Base-by-base conservation (phyloP, 1,140 invertebrate genomes). In the Danaus plexippus region DNA sequence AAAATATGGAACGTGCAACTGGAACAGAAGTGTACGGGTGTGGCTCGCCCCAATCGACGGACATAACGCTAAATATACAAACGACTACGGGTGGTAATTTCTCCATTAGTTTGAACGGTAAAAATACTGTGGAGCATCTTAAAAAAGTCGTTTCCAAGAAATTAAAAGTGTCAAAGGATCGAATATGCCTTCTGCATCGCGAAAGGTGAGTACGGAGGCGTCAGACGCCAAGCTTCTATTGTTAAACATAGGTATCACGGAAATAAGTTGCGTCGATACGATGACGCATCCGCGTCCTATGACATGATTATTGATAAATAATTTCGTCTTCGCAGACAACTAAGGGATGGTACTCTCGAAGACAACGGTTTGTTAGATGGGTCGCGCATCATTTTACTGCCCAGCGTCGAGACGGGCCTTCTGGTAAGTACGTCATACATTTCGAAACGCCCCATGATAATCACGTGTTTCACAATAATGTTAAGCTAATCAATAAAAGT, bases 21-120 rank as follows among this genome's bases (percentile, higher is more conserved):
- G 84, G 82, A 76, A 85, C 84, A 75, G 85, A 87, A 72, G 80
- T 84, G 63, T 87, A 81, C 80, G 91, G 91, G 90, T 92, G 91
- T 91, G 91, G 91, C 90, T 90, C 87, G 77, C 77, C 81, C 67
- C 88, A 89, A 70, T 87, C 89, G 71, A 89, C 90, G 66, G 88
- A 90, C 81, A 94, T 94, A 85, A 94, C 92, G 76, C 90, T 95
- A 73, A 93, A 92, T 88, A 93, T 95, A 76, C 93, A 92, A 73
- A 96, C 95, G 64, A 97, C 95, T 53, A 97, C 95, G 58, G 96
- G 96, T 71, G 95, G 95, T 72, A 94, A 94, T 75, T 96, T 97
- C 84, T 92, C 94, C 68, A 89, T 98, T 63, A 91, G 90, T 58
- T 91, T 97, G 55, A 91, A 94, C 63, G 90, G 90, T 61, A 90